Evolutionary conservation across 1,140 invertebrate species (phyloP).

Genomic region (Sitobion miscanthi): DNA sequence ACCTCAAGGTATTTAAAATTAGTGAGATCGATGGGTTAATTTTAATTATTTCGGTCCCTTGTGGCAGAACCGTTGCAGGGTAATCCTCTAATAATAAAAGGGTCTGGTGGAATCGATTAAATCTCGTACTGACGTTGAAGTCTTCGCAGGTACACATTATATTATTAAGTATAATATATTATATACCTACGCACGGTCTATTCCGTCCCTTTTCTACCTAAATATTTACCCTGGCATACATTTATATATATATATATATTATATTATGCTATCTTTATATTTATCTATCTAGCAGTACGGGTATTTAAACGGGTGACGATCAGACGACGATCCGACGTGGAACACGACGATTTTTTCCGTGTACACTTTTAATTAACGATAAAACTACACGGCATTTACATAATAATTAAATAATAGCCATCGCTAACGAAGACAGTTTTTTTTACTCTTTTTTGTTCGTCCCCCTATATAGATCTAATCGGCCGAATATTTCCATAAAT

Average conservation of each 20-base stretch:
- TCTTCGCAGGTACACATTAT: neutral
- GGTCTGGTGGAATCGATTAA: neutral
- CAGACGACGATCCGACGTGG: neutral
- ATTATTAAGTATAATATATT: neutral
- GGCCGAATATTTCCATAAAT: neutral
- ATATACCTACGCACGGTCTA: neutral
- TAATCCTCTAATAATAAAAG: neutral
- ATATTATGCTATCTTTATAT: neutral
- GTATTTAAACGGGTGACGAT: neutral
- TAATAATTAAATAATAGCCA: conserved; percentile 3
- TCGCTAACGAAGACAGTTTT: neutral
- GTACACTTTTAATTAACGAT: neutral
- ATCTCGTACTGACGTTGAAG: neutral
- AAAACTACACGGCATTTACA: neutral
- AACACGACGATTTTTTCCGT: neutral
- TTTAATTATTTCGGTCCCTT: neutral
- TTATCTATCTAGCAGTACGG: neutral
- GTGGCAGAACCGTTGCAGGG: neutral
- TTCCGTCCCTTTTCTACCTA: neutral
- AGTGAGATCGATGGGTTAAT: neutral
- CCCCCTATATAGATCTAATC: neutral
- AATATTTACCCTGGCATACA: neutral
- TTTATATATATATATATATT: neutral
- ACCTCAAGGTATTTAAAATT: no score
- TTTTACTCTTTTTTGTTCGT: neutral